Percentiles rank a stretch among this genome's conserved stretches.
These are phyloP conservation scores for Stegastes partitus DNA, from an alignment of 2,113 vertebrate genomes.

Conservation along the genomic window DNA sequence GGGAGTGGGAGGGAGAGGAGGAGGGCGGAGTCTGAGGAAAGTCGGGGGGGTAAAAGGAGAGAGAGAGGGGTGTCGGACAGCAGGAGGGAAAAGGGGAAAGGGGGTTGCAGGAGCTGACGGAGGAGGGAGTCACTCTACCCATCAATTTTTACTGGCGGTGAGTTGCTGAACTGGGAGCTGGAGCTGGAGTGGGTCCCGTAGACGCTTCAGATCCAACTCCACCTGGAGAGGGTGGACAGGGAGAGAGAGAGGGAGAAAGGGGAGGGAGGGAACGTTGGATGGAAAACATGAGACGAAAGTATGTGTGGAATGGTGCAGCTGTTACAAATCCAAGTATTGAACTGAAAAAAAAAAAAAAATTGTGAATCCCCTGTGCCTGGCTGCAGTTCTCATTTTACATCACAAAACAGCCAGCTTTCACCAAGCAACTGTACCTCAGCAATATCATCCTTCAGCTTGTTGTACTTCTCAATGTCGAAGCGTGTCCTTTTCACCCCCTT, in stretches of 20 bases:
- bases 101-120: slow-evolving; percentile 74
- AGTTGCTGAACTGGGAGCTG: slow-evolving; percentile 97
- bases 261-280: too few relatives aligned
- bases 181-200: slow-evolving; percentile 97
- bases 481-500: slow-evolving; percentile 97
- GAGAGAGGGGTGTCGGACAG: slow-evolving; percentile 28
- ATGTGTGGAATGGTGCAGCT: not conserved
- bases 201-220: slow-evolving; percentile 98
- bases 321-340: slow-evolving; percentile 20
- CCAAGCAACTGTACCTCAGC: slow-evolving; percentile 88
- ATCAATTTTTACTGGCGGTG: slow-evolving; percentile 92
- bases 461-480: slow-evolving; percentile 98
- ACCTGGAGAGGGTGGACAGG: slow-evolving; percentile 82
- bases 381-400: slow-evolving; percentile 24
- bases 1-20: slow-evolving; percentile 52
- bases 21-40: slow-evolving; percentile 38
- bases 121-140: slow-evolving; percentile 77
- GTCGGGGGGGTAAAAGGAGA: slow-evolving; percentile 24
- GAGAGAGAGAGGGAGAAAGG: not conserved
- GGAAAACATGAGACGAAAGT: slow-evolving; percentile 2
- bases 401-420: slow-evolving; percentile 31
- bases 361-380: slow-evolving; percentile 19
- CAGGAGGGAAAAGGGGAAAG: slow-evolving; percentile 49
- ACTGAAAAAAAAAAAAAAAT: slow-evolving; percentile 30
- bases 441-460: slow-evolving; percentile 97